phyloP scores from a whole-genome alignment of 1,140 invertebrate species.

The Musca vetustissima region DNA sequence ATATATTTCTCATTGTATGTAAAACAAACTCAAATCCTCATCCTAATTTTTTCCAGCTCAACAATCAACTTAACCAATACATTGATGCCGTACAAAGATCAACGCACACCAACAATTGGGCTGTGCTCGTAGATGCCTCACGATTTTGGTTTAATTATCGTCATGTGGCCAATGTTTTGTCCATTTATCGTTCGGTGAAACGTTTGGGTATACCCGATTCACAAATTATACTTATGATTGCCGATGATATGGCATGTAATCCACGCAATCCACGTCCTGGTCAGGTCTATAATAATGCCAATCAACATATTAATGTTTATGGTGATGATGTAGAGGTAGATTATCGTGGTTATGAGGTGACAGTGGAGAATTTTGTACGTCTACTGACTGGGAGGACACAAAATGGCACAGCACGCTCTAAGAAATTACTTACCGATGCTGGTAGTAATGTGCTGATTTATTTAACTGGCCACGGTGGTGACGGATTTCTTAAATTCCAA shows the following conservation, averaged over 20 bases:
- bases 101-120: conserved; percentile 98
- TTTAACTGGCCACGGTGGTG: conserved; percentile 95
- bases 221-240: conserved; percentile 97
- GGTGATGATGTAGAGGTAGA: conserved; percentile 99
- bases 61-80: conserved; percentile 26
- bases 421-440: conserved; percentile 93
- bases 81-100: conserved; percentile 46
- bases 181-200: conserved; percentile 97
- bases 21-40: no score
- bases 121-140: conserved; percentile 96
- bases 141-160: conserved; percentile 99
- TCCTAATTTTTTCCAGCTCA: no score
- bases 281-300: conserved; percentile 96
- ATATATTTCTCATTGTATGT: no score
- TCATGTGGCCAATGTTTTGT: conserved; percentile 98
- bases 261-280: conserved; percentile 96
- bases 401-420: conserved; percentile 90
- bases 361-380: conserved; percentile 98
- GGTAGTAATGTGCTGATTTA: conserved; percentile 97
- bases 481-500: conserved; percentile 99
- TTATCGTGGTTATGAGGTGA: conserved; percentile 96
- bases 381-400: conserved; percentile 89
- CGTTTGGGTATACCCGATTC: conserved; percentile 95
- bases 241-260: conserved; percentile 99
- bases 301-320: conserved; percentile 98